Evolutionary conservation across 2,797 vertebrate species (phyloP).

Genomic region (Coendou prehensilis): DNA sequence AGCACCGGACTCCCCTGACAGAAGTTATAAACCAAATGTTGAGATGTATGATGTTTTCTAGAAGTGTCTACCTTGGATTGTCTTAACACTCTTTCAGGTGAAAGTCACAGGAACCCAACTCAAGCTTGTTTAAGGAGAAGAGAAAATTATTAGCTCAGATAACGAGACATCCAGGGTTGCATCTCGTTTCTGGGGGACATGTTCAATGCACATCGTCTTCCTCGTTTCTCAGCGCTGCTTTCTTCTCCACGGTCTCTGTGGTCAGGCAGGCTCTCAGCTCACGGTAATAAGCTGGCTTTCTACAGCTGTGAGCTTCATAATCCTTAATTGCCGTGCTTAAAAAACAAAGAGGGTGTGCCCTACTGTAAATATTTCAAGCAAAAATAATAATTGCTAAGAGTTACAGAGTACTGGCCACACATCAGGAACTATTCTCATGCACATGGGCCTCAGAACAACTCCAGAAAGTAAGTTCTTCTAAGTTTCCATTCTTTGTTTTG

Average conservation of each 20-base stretch:
- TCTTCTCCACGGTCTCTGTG: not conserved
- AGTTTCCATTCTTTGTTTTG: not conserved
- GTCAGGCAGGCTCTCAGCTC: not conserved
- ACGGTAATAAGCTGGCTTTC: not conserved
- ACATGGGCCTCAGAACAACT: not conserved
- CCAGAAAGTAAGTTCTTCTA: not conserved
- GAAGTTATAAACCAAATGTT: not conserved
- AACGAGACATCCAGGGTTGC: not conserved
- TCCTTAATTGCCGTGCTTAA: not conserved
- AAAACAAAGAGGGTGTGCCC: not conserved
- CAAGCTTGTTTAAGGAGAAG: conserved; percentile 35
- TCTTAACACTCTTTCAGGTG: not conserved
- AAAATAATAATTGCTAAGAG: not conserved
- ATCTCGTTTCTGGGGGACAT: not conserved
- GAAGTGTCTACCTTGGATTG: not conserved
- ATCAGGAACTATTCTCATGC: not conserved
- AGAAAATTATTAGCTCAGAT: not conserved
- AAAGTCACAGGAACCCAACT: not conserved
- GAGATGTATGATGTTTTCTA: not conserved
- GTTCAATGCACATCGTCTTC: accelerated
- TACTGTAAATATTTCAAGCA: not conserved
- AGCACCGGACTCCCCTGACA: not conserved
- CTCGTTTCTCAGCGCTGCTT: not conserved
- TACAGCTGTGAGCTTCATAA: not conserved
- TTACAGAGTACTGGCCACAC: not conserved